A percentile compares a stretch with the other conserved stretches of the same genome.
Conservation (phyloP, 1,140 invertebrate species). For the Neuroterus valhalla region DNA sequence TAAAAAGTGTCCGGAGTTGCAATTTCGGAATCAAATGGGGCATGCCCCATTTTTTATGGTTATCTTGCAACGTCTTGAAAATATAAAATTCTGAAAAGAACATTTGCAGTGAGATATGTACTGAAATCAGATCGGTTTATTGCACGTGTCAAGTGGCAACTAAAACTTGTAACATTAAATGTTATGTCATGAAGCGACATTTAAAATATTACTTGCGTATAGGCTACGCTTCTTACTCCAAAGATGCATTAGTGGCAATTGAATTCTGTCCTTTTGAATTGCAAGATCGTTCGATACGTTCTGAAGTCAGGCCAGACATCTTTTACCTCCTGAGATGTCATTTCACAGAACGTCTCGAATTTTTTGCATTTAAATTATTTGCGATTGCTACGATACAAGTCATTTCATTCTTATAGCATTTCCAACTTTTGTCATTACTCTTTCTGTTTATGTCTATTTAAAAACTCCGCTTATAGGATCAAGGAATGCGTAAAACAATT, state of each 20-base stretch:
- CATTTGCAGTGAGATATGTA: neutral
- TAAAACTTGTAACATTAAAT: neutral
- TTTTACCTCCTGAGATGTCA: slow-evolving; percentile 7
- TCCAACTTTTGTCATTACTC: neutral
- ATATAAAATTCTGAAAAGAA: neutral
- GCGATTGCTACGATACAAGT: neutral
- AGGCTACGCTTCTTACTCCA: neutral
- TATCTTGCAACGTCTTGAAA: neutral
- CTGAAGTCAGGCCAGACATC: neutral
- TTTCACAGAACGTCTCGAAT: neutral
- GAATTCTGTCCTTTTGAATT: slow-evolving; percentile 2
- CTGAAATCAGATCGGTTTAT: neutral
- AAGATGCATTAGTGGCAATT: slow-evolving; percentile 1
- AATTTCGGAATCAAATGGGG: too few relatives aligned
- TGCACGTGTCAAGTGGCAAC: slow-evolving; percentile 3
- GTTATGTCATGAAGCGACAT: neutral
- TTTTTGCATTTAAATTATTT: neutral
- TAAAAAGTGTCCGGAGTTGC: too few relatives aligned
- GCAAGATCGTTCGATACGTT: neutral
- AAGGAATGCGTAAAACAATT: neutral
- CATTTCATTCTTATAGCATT: neutral
- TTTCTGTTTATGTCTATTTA: neutral
- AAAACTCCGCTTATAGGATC: neutral
- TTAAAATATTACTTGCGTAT: neutral
- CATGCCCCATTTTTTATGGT: too few relatives aligned